phyloP scores from a whole-genome alignment of 2,797 vertebrate genomes.

The Lateolabrax maculatus region DNA sequence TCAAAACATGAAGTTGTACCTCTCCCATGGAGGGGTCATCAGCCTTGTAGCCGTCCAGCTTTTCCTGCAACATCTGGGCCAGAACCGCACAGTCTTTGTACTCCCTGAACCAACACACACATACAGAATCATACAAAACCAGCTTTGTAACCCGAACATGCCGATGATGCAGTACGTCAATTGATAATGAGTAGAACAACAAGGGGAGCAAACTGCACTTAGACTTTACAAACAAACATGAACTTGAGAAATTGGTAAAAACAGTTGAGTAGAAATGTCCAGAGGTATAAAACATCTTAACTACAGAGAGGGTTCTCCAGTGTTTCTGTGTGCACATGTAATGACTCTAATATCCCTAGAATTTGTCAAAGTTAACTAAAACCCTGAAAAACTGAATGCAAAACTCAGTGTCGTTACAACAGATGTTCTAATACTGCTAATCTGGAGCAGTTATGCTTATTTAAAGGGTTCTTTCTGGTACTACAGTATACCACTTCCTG shows the following conservation, averaged over 20 bases:
- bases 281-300: neutral
- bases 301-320: neutral
- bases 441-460: no score
- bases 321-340: neutral
- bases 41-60: constrained; percentile 96
- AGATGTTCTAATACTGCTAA: no score
- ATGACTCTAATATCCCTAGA: neutral
- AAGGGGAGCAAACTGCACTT: neutral
- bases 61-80: constrained; percentile 97
- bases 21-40: constrained; percentile 98
- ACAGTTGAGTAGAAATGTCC: neutral
- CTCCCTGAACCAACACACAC: constrained; percentile 84
- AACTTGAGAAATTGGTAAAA: neutral
- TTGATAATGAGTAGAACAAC: neutral
- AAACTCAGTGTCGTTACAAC: no score
- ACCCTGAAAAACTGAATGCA: neutral
- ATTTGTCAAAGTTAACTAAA: neutral
- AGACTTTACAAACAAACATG: neutral
- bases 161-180: no score
- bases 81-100: constrained; percentile 96
- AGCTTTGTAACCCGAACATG: neutral
- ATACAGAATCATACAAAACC: constrained; percentile 13
- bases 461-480: no score
- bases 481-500: no score
- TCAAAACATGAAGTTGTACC: constrained; percentile 81